These are phyloP conservation scores for Danaus chrysippus DNA, from an alignment of 2,888 invertebrate genomes.

Conservation along the genomic window DNA sequence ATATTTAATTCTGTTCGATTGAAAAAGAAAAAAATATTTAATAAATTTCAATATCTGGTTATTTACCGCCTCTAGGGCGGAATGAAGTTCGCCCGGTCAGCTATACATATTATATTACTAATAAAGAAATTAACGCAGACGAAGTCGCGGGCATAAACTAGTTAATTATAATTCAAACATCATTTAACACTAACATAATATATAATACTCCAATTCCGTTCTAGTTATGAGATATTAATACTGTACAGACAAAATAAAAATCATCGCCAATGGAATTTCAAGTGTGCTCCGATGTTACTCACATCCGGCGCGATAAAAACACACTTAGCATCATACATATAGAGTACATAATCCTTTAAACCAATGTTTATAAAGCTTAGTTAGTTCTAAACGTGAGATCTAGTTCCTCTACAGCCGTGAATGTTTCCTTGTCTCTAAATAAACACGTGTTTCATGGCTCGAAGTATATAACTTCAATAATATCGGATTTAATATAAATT, in stretches of 20 bases:
- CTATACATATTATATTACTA: too few species aligned
- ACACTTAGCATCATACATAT: neutral
- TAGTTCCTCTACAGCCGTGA: constrained; percentile 23
- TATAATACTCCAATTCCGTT: neutral
- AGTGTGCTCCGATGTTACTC: constrained; percentile 17
- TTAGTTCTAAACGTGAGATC: constrained; percentile 23
- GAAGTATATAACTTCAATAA: neutral
- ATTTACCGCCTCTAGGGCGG: too few species aligned
- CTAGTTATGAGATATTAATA: constrained; percentile 14
- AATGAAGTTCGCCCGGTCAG: too few species aligned
- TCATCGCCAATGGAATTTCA: constrained; percentile 23
- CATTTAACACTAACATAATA: neutral
- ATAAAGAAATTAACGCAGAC: too few species aligned
- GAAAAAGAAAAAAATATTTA: too few species aligned
- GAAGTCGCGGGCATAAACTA: too few species aligned
- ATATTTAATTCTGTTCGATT: too few species aligned
- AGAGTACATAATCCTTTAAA: constrained; percentile 13
- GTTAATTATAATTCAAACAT: too few species aligned
- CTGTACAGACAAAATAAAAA: constrained; percentile 20
- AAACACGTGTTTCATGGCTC: constrained; percentile 10
- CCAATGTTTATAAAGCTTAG: too few species aligned
- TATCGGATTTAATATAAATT: too few species aligned
- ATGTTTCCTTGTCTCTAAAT: constrained; percentile 31
- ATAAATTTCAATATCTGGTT: too few species aligned
- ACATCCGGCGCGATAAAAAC: constrained; percentile 4